Base-by-base conservation (phyloP, 1,140 invertebrate genomes). In the Heliothis subflexa region DNA sequence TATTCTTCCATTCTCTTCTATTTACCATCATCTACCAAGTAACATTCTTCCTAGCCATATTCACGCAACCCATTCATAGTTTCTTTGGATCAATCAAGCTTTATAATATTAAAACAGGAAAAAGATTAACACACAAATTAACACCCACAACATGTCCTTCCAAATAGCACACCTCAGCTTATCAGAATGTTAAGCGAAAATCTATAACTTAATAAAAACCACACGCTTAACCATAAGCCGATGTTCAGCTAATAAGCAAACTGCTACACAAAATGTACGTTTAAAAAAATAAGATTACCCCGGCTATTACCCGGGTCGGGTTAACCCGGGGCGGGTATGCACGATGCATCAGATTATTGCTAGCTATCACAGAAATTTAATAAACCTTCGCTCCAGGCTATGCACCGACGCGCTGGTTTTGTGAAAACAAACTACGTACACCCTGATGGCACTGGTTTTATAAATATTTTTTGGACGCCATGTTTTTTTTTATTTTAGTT, bases 361-460 rank as follows among this genome's bases (percentile, higher is more conserved):
- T 49, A 57, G 78, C 78, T 61, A 82, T 77, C 73, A 68, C 57
- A 52, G 81, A 78, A 82, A 82, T 82, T 82, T 72, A 79, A 82
- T 82, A 76, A 82, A 57, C 73, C 59, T 14, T 73, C 9, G 78
- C 81, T 70, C 47, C 40, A 18, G 78, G 78, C 78, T 55, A 64
- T 74, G 25, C 64, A 18, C 62, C n/a, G 54, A 40, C 66, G 33
- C 74, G 71, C 21, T 16, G 55, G 52, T 55, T 54, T 40, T 55
- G 52, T 40, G 25, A 72, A 55, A 72, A 72, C 25, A 72, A 45
- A 57, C 49, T n/a, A 16, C 16, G 40, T 7, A 16, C 9, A 50
- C 45, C 28, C 25, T 3, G n/a, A 28, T 52, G n/a, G 49, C 25
- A 54, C 4, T 1, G n/a, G n/a, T 18, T 71, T 70, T 52, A 14